A percentile compares a stretch with the other conserved stretches of the same genome.
These are phyloP conservation scores for Harlomillsia oculata DNA, from an alignment of 1,140 invertebrate species.

Conservation along the genomic window DNA sequence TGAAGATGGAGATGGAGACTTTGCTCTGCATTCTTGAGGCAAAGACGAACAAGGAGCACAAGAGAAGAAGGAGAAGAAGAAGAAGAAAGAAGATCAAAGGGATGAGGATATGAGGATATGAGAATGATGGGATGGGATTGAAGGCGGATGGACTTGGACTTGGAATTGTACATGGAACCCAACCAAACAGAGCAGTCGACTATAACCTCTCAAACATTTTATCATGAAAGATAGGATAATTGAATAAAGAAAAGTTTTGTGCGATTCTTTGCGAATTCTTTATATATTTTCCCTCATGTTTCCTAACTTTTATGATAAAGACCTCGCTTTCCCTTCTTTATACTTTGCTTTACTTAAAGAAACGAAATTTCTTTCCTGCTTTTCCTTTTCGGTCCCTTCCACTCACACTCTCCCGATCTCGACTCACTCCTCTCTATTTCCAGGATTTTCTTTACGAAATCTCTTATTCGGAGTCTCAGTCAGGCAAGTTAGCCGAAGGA, in stretches of 20 bases:
- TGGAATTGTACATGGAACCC: neutral
- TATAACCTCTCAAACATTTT: slow-evolving; percentile 30
- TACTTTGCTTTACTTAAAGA: neutral
- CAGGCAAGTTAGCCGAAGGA: too few relatives aligned
- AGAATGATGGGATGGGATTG: neutral
- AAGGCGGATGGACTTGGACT: slow-evolving; percentile 9
- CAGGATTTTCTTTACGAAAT: slow-evolving; percentile 4
- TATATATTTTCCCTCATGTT: slow-evolving; percentile 25
- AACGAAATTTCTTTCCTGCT: neutral
- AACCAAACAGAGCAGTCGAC: neutral
- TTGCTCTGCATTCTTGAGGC: too few relatives aligned
- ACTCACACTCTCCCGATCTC: slow-evolving; percentile 8
- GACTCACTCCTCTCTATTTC: neutral
- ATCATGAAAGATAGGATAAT: slow-evolving; percentile 35
- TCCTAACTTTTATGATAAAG: slow-evolving; percentile 31
- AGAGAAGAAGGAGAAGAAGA: too few relatives aligned
- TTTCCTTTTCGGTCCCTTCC: slow-evolving; percentile 2
- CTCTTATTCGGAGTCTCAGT: too few relatives aligned
- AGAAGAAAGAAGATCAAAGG: slow-evolving; percentile 22
- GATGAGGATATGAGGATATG: slow-evolving; percentile 8
- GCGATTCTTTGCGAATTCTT: slow-evolving; percentile 33
- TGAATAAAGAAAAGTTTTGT: slow-evolving; percentile 36
- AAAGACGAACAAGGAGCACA: neutral
- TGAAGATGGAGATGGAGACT: too few relatives aligned
- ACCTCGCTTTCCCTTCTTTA: neutral